phyloP scores from a whole-genome alignment of 1,140 invertebrate genomes.

The Lasioglossum baleicum region DNA sequence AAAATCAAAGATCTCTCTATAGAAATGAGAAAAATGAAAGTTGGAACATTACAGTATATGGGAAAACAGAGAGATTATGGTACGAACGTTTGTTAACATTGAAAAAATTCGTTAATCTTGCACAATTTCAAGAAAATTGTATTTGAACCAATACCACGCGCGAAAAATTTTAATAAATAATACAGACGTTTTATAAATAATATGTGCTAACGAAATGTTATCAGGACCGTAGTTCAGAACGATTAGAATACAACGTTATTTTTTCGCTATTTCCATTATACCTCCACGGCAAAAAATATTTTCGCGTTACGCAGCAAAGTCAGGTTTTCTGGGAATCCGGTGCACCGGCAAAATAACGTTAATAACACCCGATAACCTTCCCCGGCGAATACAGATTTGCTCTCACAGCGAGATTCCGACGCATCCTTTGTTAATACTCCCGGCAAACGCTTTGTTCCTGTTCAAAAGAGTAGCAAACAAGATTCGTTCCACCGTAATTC shows the following conservation, averaged over 20 bases:
- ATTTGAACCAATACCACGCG: too few species aligned
- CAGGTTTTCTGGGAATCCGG: too few species aligned
- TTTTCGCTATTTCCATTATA: not conserved
- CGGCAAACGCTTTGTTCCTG: conserved; percentile 24
- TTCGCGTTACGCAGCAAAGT: not conserved
- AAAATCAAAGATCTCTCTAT: too few species aligned
- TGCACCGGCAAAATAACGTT: conserved; percentile 6
- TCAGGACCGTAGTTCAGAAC: not conserved
- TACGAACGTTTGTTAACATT: too few species aligned
- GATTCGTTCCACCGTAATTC: conserved; percentile 20
- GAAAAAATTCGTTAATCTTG: too few species aligned
- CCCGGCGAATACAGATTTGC: conserved; percentile 17
- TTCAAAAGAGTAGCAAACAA: conserved; percentile 32
- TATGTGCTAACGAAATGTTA: not conserved
- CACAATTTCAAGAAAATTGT: too few species aligned
- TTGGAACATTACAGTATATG: too few species aligned
- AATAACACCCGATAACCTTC: conserved; percentile 32
- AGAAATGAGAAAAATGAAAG: too few species aligned
- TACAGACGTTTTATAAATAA: too few species aligned
- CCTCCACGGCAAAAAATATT: not conserved
- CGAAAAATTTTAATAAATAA: too few species aligned
- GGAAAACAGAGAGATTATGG: too few species aligned
- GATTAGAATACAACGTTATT: not conserved
- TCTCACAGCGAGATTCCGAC: conserved; percentile 6
- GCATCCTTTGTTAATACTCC: conserved; percentile 25